Evolutionary conservation across 2,888 invertebrate genomes (phyloP), one percentile per base, ranked within the genome.

Genomic region (Drosophila colorata): DNA sequence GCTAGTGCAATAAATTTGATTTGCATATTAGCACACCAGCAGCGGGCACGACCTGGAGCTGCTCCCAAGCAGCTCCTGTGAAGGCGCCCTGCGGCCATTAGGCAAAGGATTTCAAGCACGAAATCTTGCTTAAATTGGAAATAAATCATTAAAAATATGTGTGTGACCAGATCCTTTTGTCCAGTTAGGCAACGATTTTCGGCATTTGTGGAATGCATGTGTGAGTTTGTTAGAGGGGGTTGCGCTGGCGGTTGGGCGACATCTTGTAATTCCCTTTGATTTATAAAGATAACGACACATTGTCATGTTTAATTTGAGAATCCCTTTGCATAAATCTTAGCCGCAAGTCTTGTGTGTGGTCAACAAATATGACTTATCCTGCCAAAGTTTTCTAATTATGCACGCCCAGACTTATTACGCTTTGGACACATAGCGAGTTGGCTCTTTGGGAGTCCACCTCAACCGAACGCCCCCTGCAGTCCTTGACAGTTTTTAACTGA

Each of bases 111-210:
- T 81, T 85, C 74, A 76, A 69, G 88, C 78, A 83, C 67, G 74
- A 78, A 77, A 83, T 81, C 79, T 82, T 70, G 78, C 84, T 74
- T 84, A 88, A 88, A 87, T 90, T 90, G 86, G 76, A 78, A 89
- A 90, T 90, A 90, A 90, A 90, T 90, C 90, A 90, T 90, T 90
- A 90, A 89, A 90, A 90, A 89, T 84, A 76, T 83, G 80, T 72
- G 80, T 72, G 69, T 68, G 48, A 16, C 18, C 20, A 49, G 35
- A 5, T 20, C 56, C 58, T 9, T 65, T 67, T 66, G 72, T 75
- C 71, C 66, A 80, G 69, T 75, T 82, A 56, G 59, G 78, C 75
- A 72, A 77, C 76, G 67, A 77, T 78, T 68, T 65, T 49, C 40
- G 51, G 73, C 57, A 85, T 75, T 65, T 72, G 58, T 43, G 58